Conservation (phyloP, 2,888 invertebrate species). For the Rhodophaea formosa region DNA sequence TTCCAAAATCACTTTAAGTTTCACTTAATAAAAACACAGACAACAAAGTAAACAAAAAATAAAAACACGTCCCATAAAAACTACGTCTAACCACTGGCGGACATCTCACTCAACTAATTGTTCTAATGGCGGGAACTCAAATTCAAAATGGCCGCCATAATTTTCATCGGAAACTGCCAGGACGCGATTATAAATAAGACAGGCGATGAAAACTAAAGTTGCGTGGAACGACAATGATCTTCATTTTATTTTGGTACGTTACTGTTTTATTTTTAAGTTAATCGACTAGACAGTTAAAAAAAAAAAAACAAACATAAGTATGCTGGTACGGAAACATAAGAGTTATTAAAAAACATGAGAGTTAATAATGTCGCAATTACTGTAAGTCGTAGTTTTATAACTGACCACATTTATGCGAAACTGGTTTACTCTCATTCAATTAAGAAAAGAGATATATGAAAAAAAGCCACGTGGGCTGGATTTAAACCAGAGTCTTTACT, state of each 20-base stretch:
- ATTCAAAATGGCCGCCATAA: conserved; percentile 69
- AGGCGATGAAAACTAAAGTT: conserved; percentile 74
- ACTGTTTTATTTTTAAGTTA: conserved; percentile 29
- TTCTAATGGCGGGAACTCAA: conserved; percentile 72
- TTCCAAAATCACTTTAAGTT: conserved; percentile 8
- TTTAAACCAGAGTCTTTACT: too few relatives aligned
- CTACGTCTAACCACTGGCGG: conserved; percentile 64
- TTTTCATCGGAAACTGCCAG: conserved; percentile 67
- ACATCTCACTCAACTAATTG: conserved; percentile 81
- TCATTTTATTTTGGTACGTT: conserved; percentile 57
- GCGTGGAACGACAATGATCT: conserved; percentile 71
- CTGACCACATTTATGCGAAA: too few relatives aligned
- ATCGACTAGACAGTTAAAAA: background rate
- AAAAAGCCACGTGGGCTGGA: too few relatives aligned
- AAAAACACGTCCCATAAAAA: conserved; percentile 62
- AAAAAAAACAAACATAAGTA: too few relatives aligned
- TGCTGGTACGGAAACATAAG: too few relatives aligned
- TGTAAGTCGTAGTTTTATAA: too few relatives aligned
- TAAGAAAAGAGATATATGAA: too few relatives aligned
- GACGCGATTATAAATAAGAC: conserved; percentile 71
- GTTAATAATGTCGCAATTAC: too few relatives aligned
- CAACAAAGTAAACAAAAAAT: conserved; percentile 38
- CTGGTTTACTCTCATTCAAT: too few relatives aligned
- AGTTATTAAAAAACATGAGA: too few relatives aligned
- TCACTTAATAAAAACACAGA: conserved; percentile 22